phyloP scores from a whole-genome alignment of 1,140 invertebrate genomes.

The Megalonaias nervosa region DNA sequence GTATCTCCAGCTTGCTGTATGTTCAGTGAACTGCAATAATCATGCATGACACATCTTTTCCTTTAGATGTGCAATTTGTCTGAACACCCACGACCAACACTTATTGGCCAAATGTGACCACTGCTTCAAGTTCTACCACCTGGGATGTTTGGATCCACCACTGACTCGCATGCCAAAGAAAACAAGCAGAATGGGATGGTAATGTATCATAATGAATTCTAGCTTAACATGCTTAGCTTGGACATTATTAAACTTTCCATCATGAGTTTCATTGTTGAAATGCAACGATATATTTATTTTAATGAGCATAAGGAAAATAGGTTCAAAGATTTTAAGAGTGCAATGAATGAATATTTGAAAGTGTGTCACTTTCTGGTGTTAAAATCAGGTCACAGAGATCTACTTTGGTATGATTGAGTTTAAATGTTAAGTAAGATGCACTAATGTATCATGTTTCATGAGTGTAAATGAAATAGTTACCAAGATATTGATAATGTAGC shows the following conservation, averaged over 20 bases:
- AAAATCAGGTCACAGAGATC: too few relatives aligned
- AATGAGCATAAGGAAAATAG: too few relatives aligned
- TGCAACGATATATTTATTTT: too few relatives aligned
- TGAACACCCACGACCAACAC: conserved; percentile 71
- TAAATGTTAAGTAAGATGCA: too few relatives aligned
- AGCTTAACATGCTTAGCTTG: not conserved
- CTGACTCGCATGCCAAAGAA: conserved; percentile 95
- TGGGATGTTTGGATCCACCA: conserved; percentile 94
- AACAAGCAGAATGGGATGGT: conserved; percentile 94
- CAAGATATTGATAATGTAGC: too few relatives aligned
- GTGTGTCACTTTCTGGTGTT: not conserved
- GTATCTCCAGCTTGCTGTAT: not conserved
- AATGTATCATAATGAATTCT: conserved; percentile 39
- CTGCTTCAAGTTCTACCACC: conserved; percentile 92
- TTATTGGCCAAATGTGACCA: conserved; percentile 93
- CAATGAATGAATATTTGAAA: too few relatives aligned
- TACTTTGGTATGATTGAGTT: too few relatives aligned
- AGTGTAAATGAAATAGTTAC: too few relatives aligned
- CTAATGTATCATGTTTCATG: too few relatives aligned
- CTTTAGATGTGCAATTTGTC: conserved; percentile 88
- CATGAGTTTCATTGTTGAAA: too few relatives aligned
- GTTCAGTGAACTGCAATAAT: not conserved
- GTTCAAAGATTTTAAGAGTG: too few relatives aligned
- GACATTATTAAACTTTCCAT: too few relatives aligned
- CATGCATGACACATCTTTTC: not conserved